Evolutionary conservation across 2,888 invertebrate species (phyloP).

Genomic region (Lamproptera curius): DNA sequence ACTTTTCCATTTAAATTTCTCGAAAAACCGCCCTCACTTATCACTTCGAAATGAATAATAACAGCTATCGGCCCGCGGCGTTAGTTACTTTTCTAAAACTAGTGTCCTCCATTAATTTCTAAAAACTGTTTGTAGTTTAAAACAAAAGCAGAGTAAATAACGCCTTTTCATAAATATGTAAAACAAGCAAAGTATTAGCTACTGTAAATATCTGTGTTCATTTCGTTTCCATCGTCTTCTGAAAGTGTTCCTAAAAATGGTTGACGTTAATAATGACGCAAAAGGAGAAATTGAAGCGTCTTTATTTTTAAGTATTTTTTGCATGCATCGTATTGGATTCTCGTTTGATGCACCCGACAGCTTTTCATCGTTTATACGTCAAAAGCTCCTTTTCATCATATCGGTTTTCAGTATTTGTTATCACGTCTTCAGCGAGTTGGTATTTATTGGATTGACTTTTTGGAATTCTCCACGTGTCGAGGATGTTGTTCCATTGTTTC

Average conservation of each 20-base stretch:
- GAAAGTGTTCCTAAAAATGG: conserved; percentile 35
- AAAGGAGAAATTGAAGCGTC: conserved; percentile 57
- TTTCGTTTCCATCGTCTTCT: not conserved
- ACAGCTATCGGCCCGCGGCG: not conserved
- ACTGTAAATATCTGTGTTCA: too few species aligned
- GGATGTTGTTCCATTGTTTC: conserved; percentile 67
- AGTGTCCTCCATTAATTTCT: not conserved
- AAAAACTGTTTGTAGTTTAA: conserved; percentile 1
- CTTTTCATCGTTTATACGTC: conserved; percentile 36
- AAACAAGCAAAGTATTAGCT: too few species aligned
- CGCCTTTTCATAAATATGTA: not conserved
- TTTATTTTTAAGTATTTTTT: conserved; percentile 48
- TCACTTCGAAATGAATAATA: conserved; percentile 23
- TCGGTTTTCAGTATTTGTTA: conserved; percentile 55
- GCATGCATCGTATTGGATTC: conserved; percentile 58
- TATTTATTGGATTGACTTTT: conserved; percentile 57
- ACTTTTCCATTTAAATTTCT: conserved; percentile 32
- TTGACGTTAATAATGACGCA: conserved; percentile 42
- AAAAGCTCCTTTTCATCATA: conserved; percentile 48
- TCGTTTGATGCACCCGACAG: conserved; percentile 46
- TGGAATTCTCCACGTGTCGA: conserved; percentile 63
- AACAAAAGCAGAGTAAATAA: not conserved
- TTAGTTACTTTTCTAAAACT: not conserved
- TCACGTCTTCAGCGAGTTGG: conserved; percentile 65
- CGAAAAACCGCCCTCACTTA: conserved; percentile 26